Evolutionary conservation across 2,797 vertebrate species (phyloP).

Genomic region (Hyperoplus lanceolatus): DNA sequence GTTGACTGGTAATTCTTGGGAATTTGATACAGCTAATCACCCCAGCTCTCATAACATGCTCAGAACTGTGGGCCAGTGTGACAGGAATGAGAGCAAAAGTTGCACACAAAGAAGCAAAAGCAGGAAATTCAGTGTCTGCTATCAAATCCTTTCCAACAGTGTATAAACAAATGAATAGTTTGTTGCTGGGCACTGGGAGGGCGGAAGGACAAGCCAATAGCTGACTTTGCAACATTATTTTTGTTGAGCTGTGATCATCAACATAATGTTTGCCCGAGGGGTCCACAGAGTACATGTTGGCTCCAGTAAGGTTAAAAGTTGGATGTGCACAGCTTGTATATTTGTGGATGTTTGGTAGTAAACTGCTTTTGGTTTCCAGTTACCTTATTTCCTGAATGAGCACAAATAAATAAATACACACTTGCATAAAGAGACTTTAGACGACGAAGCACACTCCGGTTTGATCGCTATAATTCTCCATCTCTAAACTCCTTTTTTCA

Average conservation of each 20-base stretch:
- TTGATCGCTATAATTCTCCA: slow-evolving; percentile 57
- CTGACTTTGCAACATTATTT: slow-evolving; percentile 76
- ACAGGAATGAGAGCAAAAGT: slow-evolving; percentile 64
- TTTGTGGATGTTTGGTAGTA: slow-evolving; percentile 85
- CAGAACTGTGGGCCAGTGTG: slow-evolving; percentile 48
- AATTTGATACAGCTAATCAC: slow-evolving; percentile 77
- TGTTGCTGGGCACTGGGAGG: slow-evolving; percentile 68
- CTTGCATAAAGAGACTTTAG: slow-evolving; percentile 76
- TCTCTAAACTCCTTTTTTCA: slow-evolving; percentile 40
- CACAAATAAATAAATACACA: slow-evolving; percentile 84
- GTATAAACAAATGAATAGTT: slow-evolving; percentile 74
- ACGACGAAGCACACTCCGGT: slow-evolving; percentile 47
- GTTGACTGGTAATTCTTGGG: slow-evolving; percentile 75
- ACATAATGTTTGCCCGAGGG: slow-evolving; percentile 70
- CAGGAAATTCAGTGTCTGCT: slow-evolving; percentile 68
- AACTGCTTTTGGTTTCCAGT: slow-evolving; percentile 81
- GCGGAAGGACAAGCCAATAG: slow-evolving; percentile 71
- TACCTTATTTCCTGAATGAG: slow-evolving; percentile 85
- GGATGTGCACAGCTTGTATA: slow-evolving; percentile 82
- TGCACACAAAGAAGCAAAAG: slow-evolving; percentile 71
- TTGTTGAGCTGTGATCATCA: slow-evolving; percentile 74
- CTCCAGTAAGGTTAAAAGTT: slow-evolving; percentile 73
- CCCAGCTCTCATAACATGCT: slow-evolving; percentile 50
- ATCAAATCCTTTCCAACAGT: slow-evolving; percentile 52
- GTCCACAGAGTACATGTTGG: slow-evolving; percentile 68